Evolutionary conservation across 2,797 vertebrate genomes (phyloP).

Genomic region (Graptemys geographica): DNA sequence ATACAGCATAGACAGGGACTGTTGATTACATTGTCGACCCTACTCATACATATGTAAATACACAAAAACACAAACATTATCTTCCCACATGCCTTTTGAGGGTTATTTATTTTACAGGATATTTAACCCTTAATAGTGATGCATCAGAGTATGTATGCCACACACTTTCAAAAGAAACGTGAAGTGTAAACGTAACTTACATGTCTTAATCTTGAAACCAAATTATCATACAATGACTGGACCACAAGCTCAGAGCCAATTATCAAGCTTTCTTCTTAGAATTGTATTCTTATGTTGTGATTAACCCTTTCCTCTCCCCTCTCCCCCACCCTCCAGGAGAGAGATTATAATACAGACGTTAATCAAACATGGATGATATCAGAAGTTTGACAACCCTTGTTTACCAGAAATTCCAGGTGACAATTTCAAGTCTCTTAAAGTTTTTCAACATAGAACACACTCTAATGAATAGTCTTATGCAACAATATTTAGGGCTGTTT

Average conservation of each 20-base stretch:
- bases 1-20: too few species aligned
- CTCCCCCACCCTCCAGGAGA: neutral
- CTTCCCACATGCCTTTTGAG: too few species aligned
- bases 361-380: neutral
- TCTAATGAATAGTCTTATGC: neutral
- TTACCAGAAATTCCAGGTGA: neutral
- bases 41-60: too few species aligned
- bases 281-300: neutral
- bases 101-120: too few species aligned
- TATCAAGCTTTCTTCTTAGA: neutral
- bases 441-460: neutral
- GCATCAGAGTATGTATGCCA: too few species aligned
- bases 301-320: neutral
- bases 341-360: neutral
- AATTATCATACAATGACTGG: neutral
- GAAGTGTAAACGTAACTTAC: too few species aligned
- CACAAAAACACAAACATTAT: too few species aligned
- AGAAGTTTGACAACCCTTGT: neutral
- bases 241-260: neutral
- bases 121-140: too few species aligned
- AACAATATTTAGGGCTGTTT: neutral
- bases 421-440: neutral
- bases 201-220: neutral
- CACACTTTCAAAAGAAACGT: too few species aligned
- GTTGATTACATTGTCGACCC: too few species aligned